phyloP scores from a whole-genome alignment of 2,888 invertebrate species.

The Chrysopilus asiliformis region DNA sequence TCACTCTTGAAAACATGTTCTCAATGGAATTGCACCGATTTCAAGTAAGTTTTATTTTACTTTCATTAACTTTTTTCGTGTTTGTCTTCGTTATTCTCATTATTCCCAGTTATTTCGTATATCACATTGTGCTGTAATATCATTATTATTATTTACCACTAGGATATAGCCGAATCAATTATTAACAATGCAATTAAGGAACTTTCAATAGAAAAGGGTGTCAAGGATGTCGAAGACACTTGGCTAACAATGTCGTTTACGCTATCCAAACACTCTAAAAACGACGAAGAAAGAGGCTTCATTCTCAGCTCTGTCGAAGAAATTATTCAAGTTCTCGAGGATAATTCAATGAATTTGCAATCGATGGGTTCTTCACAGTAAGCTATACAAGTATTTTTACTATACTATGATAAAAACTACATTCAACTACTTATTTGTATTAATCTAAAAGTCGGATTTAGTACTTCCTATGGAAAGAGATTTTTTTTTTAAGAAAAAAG shows the following conservation, averaged over 20 bases:
- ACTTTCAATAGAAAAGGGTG: slow-evolving; percentile 77
- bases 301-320: slow-evolving; percentile 72
- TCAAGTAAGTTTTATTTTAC: slow-evolving; percentile 37
- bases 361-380: slow-evolving; percentile 79
- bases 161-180: slow-evolving; percentile 67
- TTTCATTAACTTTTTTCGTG: not conserved
- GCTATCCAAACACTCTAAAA: slow-evolving; percentile 53
- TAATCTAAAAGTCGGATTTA: not conserved
- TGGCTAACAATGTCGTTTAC: slow-evolving; percentile 54
- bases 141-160: not conserved
- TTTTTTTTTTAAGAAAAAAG: no score
- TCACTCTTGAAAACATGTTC: slow-evolving; percentile 85
- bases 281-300: slow-evolving; percentile 62
- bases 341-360: slow-evolving; percentile 80
- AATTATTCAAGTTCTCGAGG: slow-evolving; percentile 66
- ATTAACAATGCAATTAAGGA: slow-evolving; percentile 84
- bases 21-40: slow-evolving; percentile 81
- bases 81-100: not conserved
- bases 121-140: not conserved
- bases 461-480: no score
- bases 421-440: not conserved
- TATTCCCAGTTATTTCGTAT: not conserved
- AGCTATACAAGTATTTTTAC: no score
- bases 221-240: slow-evolving; percentile 65
- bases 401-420: not conserved